phyloP scores from a whole-genome alignment of 2,888 invertebrate species.

The Psylliodes chrysocephalus region DNA sequence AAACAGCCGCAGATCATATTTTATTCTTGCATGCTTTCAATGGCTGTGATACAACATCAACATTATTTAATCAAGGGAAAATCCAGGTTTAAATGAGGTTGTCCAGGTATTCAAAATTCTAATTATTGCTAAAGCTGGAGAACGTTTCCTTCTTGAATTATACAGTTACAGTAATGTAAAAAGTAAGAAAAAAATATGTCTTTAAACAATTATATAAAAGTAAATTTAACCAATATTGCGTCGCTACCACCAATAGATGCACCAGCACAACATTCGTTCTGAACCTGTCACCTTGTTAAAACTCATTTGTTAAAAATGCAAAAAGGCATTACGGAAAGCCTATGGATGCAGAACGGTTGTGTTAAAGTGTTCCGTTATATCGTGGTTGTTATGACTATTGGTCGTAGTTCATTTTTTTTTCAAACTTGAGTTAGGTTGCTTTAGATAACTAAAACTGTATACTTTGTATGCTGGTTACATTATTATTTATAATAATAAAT shows the following conservation, averaged over 20 bases:
- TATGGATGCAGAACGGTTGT: too few relatives aligned
- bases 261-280: slow-evolving; percentile 22
- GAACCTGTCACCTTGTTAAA: slow-evolving; percentile 11
- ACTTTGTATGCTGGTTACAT: too few relatives aligned
- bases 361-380: too few relatives aligned
- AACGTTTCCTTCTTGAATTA: slow-evolving; percentile 12
- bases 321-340: too few relatives aligned
- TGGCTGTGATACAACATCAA: neutral
- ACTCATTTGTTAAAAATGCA: too few relatives aligned
- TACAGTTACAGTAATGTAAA: slow-evolving; percentile 6
- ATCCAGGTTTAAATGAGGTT: neutral
- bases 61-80: slow-evolving; percentile 2
- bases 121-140: slow-evolving; percentile 16
- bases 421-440: too few relatives aligned
- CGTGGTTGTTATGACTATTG: too few relatives aligned
- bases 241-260: slow-evolving; percentile 19
- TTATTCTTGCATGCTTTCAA: slow-evolving; percentile 28
- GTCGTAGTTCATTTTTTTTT: too few relatives aligned
- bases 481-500: too few relatives aligned
- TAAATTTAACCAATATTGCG: slow-evolving; percentile 19
- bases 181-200: neutral
- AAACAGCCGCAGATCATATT: slow-evolving; percentile 45
- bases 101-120: neutral
- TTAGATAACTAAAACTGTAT: too few relatives aligned
- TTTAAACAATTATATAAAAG: neutral